phyloP scores from a whole-genome alignment of 2,888 invertebrate species.

The Campoplex capitator region DNA sequence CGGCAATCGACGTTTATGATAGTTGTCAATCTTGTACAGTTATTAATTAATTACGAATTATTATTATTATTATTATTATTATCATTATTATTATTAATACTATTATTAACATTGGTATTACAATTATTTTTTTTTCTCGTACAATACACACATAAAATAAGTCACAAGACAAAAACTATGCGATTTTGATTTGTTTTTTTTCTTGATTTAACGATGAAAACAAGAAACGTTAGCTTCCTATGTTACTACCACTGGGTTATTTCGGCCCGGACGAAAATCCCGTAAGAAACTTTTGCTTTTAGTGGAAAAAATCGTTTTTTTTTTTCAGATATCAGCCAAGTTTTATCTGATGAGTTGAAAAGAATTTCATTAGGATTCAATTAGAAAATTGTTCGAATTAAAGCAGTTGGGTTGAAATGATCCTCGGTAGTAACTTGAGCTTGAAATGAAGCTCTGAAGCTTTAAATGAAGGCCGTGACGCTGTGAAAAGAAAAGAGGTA shows the following conservation, averaged over 20 bases:
- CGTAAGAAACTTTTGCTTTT: background rate
- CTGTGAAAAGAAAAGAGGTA: background rate
- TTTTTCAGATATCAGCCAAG: no score
- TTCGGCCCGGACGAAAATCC: background rate
- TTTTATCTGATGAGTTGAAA: no score
- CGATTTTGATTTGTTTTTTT: constrained; percentile 39
- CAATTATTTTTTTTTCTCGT: constrained; percentile 66
- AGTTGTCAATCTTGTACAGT: constrained; percentile 71
- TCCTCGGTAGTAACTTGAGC: background rate
- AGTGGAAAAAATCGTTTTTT: no score
- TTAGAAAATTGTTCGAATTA: background rate
- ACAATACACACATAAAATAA: constrained; percentile 63
- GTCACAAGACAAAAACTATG: constrained; percentile 43
- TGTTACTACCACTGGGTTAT: background rate
- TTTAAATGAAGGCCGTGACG: background rate
- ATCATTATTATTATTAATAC: constrained; percentile 70
- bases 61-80: constrained; percentile 71
- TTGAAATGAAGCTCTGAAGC: background rate
- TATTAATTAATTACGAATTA: constrained; percentile 71
- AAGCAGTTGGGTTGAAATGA: background rate
- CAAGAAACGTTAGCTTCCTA: background rate
- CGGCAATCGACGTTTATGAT: constrained; percentile 59
- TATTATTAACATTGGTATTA: constrained; percentile 71
- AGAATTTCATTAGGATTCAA: background rate
- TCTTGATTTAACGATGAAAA: constrained; percentile 46